Conservation (phyloP, 1,140 invertebrate species). For the Zaprionus vittiger region DNA sequence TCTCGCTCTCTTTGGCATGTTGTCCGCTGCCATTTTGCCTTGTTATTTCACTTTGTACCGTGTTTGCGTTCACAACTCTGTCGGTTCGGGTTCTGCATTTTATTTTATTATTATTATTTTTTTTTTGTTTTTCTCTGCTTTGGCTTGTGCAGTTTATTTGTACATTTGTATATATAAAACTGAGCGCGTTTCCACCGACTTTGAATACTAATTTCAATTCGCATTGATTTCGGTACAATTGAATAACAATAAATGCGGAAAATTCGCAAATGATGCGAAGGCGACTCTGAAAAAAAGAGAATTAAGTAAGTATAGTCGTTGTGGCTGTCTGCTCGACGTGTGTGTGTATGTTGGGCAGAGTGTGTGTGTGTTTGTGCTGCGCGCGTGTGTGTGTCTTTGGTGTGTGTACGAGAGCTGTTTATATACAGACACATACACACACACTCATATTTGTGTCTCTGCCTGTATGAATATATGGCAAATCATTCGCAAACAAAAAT, state of each 20-base stretch:
- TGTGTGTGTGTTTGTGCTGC: constrained; percentile 26
- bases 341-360: constrained; percentile 22
- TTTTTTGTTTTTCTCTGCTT: constrained; percentile 76
- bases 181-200: constrained; percentile 47
- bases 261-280: constrained; percentile 76
- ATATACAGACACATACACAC: constrained; percentile 34
- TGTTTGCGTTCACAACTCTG: constrained; percentile 80
- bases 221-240: constrained; percentile 51
- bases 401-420: constrained; percentile 38
- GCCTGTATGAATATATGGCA: constrained; percentile 41
- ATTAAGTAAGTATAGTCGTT: constrained; percentile 74
- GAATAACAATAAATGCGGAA: constrained; percentile 71
- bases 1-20: constrained; percentile 51
- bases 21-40: constrained; percentile 67
- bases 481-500: constrained; percentile 52
- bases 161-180: constrained; percentile 53
- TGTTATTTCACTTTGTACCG: constrained; percentile 80
- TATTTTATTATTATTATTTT: constrained; percentile 82
- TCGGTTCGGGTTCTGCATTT: constrained; percentile 81
- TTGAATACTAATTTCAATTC: constrained; percentile 33
- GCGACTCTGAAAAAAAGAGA: constrained; percentile 65
- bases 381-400: constrained; percentile 28
- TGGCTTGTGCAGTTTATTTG: constrained; percentile 61
- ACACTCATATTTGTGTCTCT: constrained; percentile 32
- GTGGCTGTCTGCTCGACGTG: constrained; percentile 59